phyloP scores from a whole-genome alignment of 2,888 invertebrate genomes.

The Teleiodes luculella region DNA sequence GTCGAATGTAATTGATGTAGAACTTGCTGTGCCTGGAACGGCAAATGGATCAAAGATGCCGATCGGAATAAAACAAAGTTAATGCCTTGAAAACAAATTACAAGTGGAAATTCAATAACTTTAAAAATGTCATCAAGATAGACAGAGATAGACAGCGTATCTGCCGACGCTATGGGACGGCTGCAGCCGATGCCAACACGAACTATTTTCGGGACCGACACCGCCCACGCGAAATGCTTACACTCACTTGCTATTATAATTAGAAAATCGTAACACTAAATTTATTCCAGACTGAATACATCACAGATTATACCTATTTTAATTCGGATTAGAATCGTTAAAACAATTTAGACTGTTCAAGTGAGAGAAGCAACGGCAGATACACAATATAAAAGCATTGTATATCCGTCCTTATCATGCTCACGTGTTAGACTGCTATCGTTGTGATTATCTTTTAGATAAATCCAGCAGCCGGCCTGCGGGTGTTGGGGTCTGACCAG shows the following conservation, averaged over 20 bases:
- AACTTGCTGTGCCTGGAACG: too few relatives aligned
- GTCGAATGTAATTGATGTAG: too few relatives aligned
- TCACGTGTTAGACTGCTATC: conserved; percentile 13
- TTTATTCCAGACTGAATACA: conserved; percentile 40
- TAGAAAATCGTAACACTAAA: conserved; percentile 66
- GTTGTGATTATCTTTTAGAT: conserved; percentile 57
- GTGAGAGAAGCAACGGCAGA: not conserved
- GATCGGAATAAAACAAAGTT: too few relatives aligned
- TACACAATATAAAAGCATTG: conserved; percentile 23
- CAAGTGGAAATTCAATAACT: too few relatives aligned
- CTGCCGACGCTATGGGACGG: conserved; percentile 22
- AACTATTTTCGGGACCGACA: conserved; percentile 60
- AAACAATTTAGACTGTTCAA: not conserved
- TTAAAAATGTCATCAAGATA: conserved; percentile 26
- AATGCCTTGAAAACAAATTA: too few relatives aligned
- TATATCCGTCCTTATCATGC: conserved; percentile 39
- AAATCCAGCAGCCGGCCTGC: conserved; percentile 46
- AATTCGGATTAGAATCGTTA: not conserved
- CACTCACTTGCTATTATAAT: conserved; percentile 73
- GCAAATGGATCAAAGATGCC: too few relatives aligned
- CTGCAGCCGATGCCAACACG: conserved; percentile 57
- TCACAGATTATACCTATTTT: not conserved
- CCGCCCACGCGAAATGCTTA: conserved; percentile 73
- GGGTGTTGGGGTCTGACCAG: conserved; percentile 36
- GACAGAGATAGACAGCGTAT: conserved; percentile 33